phyloP scores from a whole-genome alignment of 1,140 invertebrate genomes.

The Steinernema feltiae region DNA sequence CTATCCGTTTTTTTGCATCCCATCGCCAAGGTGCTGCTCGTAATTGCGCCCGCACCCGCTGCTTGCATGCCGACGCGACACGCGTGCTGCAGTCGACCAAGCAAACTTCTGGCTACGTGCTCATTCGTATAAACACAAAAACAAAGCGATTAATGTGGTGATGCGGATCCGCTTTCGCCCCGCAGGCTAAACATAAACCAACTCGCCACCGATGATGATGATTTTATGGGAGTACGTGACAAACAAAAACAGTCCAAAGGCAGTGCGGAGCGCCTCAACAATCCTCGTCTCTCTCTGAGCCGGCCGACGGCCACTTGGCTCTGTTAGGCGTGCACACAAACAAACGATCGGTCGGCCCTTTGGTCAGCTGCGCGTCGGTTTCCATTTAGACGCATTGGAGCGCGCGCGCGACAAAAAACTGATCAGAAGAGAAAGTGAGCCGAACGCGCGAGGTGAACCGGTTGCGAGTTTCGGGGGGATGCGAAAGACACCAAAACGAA shows the following conservation, averaged over 20 bases:
- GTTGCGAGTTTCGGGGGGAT: background rate
- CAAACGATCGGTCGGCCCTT: background rate
- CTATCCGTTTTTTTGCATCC: background rate
- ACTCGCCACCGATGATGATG: too few species aligned
- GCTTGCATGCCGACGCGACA: background rate
- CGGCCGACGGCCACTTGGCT: too few species aligned
- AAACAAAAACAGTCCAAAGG: background rate
- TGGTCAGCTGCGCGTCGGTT: too few species aligned
- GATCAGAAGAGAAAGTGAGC: background rate
- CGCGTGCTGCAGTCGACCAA: background rate
- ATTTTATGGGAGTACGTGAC: background rate
- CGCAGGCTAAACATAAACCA: background rate
- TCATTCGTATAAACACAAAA: background rate
- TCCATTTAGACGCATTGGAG: too few species aligned
- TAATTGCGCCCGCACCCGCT: background rate
- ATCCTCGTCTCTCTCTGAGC: too few species aligned
- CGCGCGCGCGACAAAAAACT: background rate
- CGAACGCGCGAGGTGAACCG: background rate
- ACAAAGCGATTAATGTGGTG: background rate
- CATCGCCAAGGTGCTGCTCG: background rate
- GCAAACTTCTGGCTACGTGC: too few species aligned
- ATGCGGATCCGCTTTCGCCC: too few species aligned
- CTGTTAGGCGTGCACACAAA: background rate
- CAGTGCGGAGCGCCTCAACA: too few species aligned
- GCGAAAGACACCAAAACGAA: background rate